Base-by-base conservation (phyloP, 2,888 invertebrate species). In the Dolomedes plantarius region DNA sequence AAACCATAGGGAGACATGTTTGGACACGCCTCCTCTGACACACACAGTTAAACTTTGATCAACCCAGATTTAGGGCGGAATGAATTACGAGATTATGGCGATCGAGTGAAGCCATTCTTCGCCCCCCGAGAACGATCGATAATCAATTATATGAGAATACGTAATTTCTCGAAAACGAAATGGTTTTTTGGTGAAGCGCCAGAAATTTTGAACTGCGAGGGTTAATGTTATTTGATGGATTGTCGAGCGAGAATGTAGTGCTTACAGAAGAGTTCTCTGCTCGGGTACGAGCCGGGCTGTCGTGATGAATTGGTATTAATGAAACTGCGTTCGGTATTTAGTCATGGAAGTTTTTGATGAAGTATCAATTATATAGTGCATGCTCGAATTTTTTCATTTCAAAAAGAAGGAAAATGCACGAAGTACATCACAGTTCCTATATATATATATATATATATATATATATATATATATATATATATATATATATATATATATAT, bases 1-100 rank as follows among this genome's bases (percentile, higher is more conserved):
- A 23, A 28, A 69, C 76, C 67, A 36, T 5, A 46, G 56, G 41
- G 73, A 85, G 77, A 73, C 68, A 78, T 85, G 83, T 85, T 73
- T 39, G 67, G 77, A 85, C 77, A 85, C 83, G 77, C 83, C 83
- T 73, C 39, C 68, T 27, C 28, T 72, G 72, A 77, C 83, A 77
- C 67, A 77, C 32, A 28, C 50, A 56, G 71, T 85, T 85, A 76
- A 85, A 85, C 73, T 85, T 77, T 85, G 83, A 85, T 85, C 83
- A 85, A 56, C 74, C 73, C 50, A 65, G 77, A 64, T 83, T 77
- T 77, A 27, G 77, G 83, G 82, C 13, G 76, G 82, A 76, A 76
- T 83, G 76, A 83, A 80, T 80, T 79, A 72, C 32, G 11, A 46
- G 16, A 50, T 50, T 36, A 67, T 36, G 67, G 67, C 67, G 56